Evolutionary conservation across 2,797 vertebrate genomes (phyloP), one percentile per base, ranked within the genome.

Genomic region (Tapera naevia): DNA sequence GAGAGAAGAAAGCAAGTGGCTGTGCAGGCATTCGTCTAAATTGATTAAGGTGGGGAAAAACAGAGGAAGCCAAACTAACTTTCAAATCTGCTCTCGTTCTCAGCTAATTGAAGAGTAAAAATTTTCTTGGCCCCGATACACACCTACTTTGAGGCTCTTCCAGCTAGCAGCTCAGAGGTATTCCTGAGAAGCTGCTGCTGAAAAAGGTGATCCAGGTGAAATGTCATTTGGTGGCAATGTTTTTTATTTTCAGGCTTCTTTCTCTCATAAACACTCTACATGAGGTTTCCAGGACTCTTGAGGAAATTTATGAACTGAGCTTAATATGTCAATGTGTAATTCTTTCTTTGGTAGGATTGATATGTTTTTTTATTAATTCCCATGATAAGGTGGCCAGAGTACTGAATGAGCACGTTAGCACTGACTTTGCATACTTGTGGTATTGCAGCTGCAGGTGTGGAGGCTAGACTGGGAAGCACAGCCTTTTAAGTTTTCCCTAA

Each of bases 1-100:
- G 32, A 69, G n/a, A 11, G 5, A 22, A 51, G 10, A 0, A 0
- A 58, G 35, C 1, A 4, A 74, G 11, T 0, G 10, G 22, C 30
- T 54, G 12, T 32, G 22, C 48, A 45, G 48, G 5, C 7, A 2
- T 56, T n/a, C 2, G 35, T 17, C 56, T 53, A 25, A 17, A 19
- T 23, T 76, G 61, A 23, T 6, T 67, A 32, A 37, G 28, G 50
- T 56, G 7, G 25, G 67, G 46, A 66, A 45, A 11, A 10, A 57
- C 7, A 58, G 5, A 50, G 24, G 41, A 88, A 80, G 18, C 7
- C 19, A 86, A 35, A 24, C 11, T 43, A 54, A 50, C 8, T 60
- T 78, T 62, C 56, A 17, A 10, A 19, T 9, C 19, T n/a, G 11
- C 13, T 43, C 3, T 8, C 65, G n/a, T 39, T 56, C 13, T 37